Evolutionary conservation across 1,140 invertebrate species (phyloP).

Genomic region (Trialeurodes vaporariorum): DNA sequence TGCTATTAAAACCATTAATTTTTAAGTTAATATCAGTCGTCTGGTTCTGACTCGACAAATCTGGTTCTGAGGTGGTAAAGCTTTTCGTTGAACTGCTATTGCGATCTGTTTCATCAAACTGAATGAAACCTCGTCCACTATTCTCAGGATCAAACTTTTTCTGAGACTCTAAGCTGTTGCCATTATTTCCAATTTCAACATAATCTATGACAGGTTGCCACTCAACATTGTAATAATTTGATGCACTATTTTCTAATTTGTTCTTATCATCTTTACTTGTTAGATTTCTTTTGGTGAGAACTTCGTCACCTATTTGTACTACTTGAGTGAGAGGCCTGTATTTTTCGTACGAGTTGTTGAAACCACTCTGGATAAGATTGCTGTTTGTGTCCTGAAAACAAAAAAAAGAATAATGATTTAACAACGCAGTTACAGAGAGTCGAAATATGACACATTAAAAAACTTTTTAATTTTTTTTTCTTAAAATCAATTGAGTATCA

Average conservation of each 20-base stretch:
- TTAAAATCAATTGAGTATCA: not conserved
- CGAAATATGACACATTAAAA: too few species aligned
- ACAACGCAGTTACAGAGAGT: too few species aligned
- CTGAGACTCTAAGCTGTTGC: slow-evolving; percentile 20
- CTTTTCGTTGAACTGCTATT: not conserved
- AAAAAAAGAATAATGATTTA: slow-evolving; percentile 5
- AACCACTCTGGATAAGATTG: slow-evolving; percentile 23
- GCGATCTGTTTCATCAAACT: not conserved
- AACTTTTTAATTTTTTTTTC: not conserved
- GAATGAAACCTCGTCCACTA: not conserved
- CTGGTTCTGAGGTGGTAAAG: not conserved
- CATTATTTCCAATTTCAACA: slow-evolving; percentile 25
- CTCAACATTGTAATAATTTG: not conserved
- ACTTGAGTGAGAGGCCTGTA: slow-evolving; percentile 27
- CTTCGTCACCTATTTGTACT: slow-evolving; percentile 27
- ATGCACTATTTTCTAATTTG: not conserved
- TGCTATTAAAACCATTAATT: too few species aligned
- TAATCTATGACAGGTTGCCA: not conserved
- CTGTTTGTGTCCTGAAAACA: slow-evolving; percentile 11
- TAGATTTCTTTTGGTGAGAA: not conserved
- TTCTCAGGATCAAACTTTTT: not conserved
- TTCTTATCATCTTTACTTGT: not conserved
- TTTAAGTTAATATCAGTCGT: not conserved
- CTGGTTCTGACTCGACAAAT: not conserved
- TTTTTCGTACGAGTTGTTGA: slow-evolving; percentile 12